Evolutionary conservation across 37 sponge, comb jelly and placozoan genomes (phyloP).

Genomic region (Halichondria panicea): DNA sequence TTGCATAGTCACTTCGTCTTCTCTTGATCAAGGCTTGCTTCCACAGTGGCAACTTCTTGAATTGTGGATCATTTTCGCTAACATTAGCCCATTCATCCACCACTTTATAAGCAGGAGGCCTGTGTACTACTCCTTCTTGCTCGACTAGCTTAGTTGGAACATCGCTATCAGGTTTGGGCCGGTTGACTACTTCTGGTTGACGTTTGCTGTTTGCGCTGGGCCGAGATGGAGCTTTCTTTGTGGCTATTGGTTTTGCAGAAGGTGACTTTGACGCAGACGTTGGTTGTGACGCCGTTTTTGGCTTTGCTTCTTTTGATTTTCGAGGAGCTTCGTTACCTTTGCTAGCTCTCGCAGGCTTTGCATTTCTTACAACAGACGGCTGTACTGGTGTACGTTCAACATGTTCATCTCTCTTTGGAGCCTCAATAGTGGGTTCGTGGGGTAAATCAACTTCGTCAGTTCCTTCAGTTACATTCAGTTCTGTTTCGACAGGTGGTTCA

Average conservation of each 20-base stretch:
- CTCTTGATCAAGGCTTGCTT: slow-evolving; percentile 74
- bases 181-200: slow-evolving; percentile 31
- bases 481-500: no score
- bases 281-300: not conserved
- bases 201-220: not conserved
- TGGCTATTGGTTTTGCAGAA: not conserved
- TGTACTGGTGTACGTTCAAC: no score
- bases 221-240: no score
- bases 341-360: not conserved
- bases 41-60: slow-evolving; percentile 69
- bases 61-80: slow-evolving; percentile 57
- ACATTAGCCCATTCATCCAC: slow-evolving; percentile 67
- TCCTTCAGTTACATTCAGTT: no score
- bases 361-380: not conserved
- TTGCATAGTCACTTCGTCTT: slow-evolving; percentile 49
- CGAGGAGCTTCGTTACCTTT: not conserved
- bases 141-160: slow-evolving; percentile 15
- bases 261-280: not conserved
- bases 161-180: not conserved
- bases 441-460: no score
- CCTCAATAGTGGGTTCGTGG: no score
- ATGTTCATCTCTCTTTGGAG: no score
- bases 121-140: slow-evolving; percentile 33
- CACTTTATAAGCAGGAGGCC: slow-evolving; percentile 56
- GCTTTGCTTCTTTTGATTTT: not conserved